Base-by-base conservation (phyloP, 1,140 invertebrate species). In the Ganaspis sp. region DNA sequence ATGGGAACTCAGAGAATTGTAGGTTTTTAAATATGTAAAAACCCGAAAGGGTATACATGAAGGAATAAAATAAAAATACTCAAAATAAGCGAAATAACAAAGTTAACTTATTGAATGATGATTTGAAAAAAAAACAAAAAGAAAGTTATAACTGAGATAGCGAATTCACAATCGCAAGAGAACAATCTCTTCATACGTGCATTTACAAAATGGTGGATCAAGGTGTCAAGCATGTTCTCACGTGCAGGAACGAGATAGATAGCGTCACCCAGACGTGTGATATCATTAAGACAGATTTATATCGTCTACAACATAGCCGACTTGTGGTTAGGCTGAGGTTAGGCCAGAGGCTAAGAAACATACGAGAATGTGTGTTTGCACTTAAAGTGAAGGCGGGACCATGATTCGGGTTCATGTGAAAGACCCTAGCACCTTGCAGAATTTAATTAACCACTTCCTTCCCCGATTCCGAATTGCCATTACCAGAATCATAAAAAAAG, bases 211-310 rank as follows among this genome's bases (percentile, higher is more conserved):
- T 70, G 79, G 53, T 70, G 78, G 84, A 84, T 85, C 69, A 83
- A 89, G 86, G 85, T 87, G 87, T 89, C 86, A 84, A 85, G 73
- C 83, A 70, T 82, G 86, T 90, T 90, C 86, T 90, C 87, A 89
- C 85, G 87, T 86, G 78, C 83, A 77, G 77, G 76, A 72, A 37
- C 64, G 83, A 87, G 88, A 89, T 89, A 88, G 80, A 89, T 89
- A 88, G 80, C 82, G 87, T 88, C 88, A 84, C 76, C 82, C 76
- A 72, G 78, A 74, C 82, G 78, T 85, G 87, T 85, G 84, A 88
- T 90, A 88, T 87, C 87, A 86, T 90, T 88, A 87, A 86, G 80
- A 81, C 83, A 84, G 84, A 90, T 90, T 90, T 89, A 90, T 88
- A 84, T 84, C 80, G 80, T 77, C 69, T 71, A 75, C 72, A 79